Conservation (phyloP, 2,113 vertebrate genomes). For the Oryzias curvinotus region DNA sequence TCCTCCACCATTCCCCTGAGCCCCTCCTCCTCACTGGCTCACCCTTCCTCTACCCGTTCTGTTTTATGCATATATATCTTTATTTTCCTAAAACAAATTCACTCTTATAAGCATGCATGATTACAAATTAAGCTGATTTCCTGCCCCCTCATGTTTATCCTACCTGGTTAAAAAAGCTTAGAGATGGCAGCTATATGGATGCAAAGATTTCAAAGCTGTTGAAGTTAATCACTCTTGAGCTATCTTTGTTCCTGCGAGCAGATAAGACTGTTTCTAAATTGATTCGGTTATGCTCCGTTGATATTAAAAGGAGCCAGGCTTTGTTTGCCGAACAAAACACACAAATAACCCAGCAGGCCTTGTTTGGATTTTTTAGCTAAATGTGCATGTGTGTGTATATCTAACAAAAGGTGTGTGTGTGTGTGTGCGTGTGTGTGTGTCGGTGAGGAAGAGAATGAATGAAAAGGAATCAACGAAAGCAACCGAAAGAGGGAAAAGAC, state of each 20-base stretch:
- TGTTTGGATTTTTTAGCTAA: constrained; percentile 18
- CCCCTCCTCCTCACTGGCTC: constrained; percentile 35
- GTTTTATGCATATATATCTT: constrained; percentile 25
- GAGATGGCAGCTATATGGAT: constrained; percentile 58
- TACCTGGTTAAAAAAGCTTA: constrained; percentile 49
- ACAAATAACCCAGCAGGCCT: constrained; percentile 13
- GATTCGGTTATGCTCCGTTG: constrained; percentile 76
- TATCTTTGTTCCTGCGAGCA: constrained; percentile 55
- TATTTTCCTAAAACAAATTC: constrained; percentile 8
- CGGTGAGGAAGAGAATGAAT: background rate
- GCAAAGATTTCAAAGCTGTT: constrained; percentile 65
- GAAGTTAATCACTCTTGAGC: constrained; percentile 71
- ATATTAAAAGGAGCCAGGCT: constrained; percentile 73
- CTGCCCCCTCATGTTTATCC: constrained; percentile 16
- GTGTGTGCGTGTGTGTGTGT: constrained; percentile 7
- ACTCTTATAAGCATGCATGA: constrained; percentile 11
- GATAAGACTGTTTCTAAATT: constrained; percentile 80
- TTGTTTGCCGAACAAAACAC: constrained; percentile 71
- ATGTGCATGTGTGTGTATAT: background rate
- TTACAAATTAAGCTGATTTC: constrained; percentile 71
- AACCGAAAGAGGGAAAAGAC: background rate
- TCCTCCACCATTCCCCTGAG: constrained; percentile 20
- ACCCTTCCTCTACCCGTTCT: constrained; percentile 27
- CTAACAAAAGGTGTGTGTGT: background rate
- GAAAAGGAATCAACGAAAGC: background rate